phyloP scores from a whole-genome alignment of 2,113 vertebrate genomes.

The cattle (Bos taurus) region ARS-UCD2.0 NC_037337.1:66576001-66576500 shows the following conservation, averaged over 20 bases:
- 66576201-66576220: neutral
- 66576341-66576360: slow-evolving; percentile 11
- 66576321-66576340: neutral
- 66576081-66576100: slow-evolving; percentile 29
- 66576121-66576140: neutral
- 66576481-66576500: neutral
- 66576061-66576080: neutral
- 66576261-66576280: neutral
- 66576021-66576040: too few species aligned
- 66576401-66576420: slow-evolving; percentile 56
- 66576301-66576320: neutral
- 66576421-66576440: slow-evolving; percentile 41
- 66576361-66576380: neutral
- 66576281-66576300: neutral
- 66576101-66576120: neutral
- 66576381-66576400: neutral
- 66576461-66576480: neutral
- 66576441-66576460: neutral
- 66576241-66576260: neutral
- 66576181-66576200: neutral
- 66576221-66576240: neutral
- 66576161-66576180: neutral
- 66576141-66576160: neutral
- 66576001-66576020: too few species aligned
- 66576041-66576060: neutral